Evolutionary conservation across 2,888 invertebrate genomes (phyloP), one percentile per base, ranked within the genome.

Genomic region (Brachylomia viminalis): DNA sequence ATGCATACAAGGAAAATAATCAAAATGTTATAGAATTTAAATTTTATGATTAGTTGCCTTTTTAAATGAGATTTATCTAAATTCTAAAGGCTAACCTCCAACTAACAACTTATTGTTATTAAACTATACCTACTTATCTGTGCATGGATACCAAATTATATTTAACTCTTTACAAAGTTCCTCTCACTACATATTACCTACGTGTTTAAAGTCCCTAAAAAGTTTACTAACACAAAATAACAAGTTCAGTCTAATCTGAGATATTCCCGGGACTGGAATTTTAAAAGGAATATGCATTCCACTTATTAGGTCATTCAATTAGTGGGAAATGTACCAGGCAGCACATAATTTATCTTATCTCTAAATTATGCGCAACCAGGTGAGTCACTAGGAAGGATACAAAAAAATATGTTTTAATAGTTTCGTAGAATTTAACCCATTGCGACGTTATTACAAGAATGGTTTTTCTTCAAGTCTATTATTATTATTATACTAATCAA

Each of bases 331-430:
- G 70, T 73, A 82, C 73, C 49, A 70, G 59, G 38, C 45, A 71
- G 42, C 59, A 56, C 72, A 67, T 79, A 27, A 65, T 79, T 80
- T 80, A 70, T 82, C 68, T 83, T 77, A 75, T 75, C 69, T 79
- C n/a, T 65, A 74, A 75, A 71, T 79, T 76, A 71, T 67, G 61
- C 47, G 56, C 52, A 71, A 65, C 38, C 68, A 13, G 23, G 15
- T 83, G 73, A 72, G 62, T 84, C 82, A 83, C 49, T 59, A 23
- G 23, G 49, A 67, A 38, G 66, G 30, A 67, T 56, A 71, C 17
- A 30, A 59, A 76, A 69, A 68, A 62, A 38, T 71, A 70, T 49
- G 15, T 66, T 75, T 56, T 54, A 56, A 66, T 67, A 59, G 27
- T 54, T 80, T 80, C 81, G 13, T 45, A 67, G 81, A 81, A 72